Evolutionary conservation across 2,888 invertebrate genomes (phyloP).

Genomic region (Oscheius sp.): DNA sequence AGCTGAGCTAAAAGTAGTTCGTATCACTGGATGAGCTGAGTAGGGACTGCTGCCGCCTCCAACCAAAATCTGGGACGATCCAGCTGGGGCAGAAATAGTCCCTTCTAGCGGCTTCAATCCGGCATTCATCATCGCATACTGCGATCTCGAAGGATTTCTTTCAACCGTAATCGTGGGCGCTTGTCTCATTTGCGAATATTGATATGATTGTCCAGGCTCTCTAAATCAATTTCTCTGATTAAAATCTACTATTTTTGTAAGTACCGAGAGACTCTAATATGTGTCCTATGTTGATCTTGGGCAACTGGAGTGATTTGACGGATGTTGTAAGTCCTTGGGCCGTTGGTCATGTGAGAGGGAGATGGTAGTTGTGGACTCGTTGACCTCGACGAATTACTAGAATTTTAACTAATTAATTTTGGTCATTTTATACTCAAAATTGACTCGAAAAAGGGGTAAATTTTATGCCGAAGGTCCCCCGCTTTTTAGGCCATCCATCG

Average conservation of each 20-base stretch:
- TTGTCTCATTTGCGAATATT: background rate
- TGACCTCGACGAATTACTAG: slow-evolving; percentile 31
- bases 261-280: slow-evolving; percentile 28
- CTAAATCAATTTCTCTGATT: too few species aligned
- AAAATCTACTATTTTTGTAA: too few species aligned
- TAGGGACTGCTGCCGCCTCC: slow-evolving; percentile 21
- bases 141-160: background rate
- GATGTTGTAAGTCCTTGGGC: background rate
- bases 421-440: too few species aligned
- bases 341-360: slow-evolving; percentile 5
- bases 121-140: background rate
- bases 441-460: too few species aligned
- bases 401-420: too few species aligned
- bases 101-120: slow-evolving; percentile 12
- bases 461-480: too few species aligned
- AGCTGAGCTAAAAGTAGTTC: slow-evolving; percentile 18
- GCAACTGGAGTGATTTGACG: slow-evolving; percentile 29
- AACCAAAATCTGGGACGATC: slow-evolving; percentile 29
- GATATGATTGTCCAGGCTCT: too few species aligned
- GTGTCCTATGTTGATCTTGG: slow-evolving; percentile 22
- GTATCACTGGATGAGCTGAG: slow-evolving; percentile 29
- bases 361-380: slow-evolving; percentile 30
- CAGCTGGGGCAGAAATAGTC: slow-evolving; percentile 25
- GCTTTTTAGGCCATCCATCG: too few species aligned
- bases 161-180: slow-evolving; percentile 25